Evolutionary conservation across 2,113 vertebrate genomes (phyloP).

Genomic region (Lipotes vexillifer): DNA sequence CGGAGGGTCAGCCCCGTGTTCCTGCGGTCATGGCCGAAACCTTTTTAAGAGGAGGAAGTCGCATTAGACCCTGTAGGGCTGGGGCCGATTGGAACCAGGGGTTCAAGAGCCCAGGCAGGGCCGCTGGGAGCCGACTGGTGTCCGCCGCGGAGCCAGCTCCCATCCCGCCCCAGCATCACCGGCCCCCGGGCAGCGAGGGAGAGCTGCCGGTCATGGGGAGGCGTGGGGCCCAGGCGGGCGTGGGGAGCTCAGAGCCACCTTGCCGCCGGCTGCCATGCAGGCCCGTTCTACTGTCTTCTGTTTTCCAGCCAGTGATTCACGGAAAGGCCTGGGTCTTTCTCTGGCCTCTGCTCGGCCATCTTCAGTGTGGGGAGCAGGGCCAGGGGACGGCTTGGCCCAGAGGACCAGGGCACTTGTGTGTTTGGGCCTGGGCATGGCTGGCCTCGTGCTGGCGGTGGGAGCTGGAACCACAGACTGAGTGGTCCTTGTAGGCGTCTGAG

Average conservation of each 20-base stretch:
- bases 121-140: background rate
- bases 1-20: background rate
- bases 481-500: background rate
- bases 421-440: accelerated
- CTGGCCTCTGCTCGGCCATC: background rate
- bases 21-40: background rate
- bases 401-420: accelerated
- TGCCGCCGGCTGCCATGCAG: accelerated
- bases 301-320: accelerated
- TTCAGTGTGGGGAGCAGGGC: accelerated
- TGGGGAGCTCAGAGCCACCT: accelerated
- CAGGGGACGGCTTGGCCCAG: background rate
- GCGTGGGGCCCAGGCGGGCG: too few relatives aligned
- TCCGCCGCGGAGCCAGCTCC: accelerated
- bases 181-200: background rate
- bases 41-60: constrained; percentile 47
- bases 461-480: background rate
- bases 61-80: constrained; percentile 37
- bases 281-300: accelerated
- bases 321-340: background rate
- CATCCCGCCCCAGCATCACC: accelerated
- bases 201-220: accelerated
- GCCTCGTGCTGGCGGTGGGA: accelerated
- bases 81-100: constrained; percentile 49
- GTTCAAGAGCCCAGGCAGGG: background rate